phyloP scores from a whole-genome alignment of 1,140 invertebrate genomes.

The Frieseomelitta varia region DNA sequence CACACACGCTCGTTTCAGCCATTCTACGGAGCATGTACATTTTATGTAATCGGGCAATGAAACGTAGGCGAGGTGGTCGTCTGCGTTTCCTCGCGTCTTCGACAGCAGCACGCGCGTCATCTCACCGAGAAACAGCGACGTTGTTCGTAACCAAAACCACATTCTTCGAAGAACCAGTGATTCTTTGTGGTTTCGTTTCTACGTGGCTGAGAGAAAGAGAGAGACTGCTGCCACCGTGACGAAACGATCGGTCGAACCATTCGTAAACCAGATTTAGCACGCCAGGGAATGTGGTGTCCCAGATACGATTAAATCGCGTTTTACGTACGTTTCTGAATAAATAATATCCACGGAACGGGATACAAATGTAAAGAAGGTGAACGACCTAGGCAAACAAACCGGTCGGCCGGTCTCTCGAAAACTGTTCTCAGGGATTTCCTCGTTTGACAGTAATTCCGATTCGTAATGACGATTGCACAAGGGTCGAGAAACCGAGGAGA shows the following conservation, averaged over 20 bases:
- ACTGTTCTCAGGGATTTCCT: constrained; percentile 38
- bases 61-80: constrained; percentile 70
- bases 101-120: not conserved
- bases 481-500: constrained; percentile 21
- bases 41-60: constrained; percentile 70
- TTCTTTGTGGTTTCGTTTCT: not conserved
- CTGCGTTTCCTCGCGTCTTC: constrained; percentile 42
- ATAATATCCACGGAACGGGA: not conserved
- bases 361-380: constrained; percentile 27
- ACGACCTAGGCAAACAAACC: constrained; percentile 19
- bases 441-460: constrained; percentile 45
- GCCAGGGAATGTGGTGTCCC: not conserved
- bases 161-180: not conserved
- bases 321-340: constrained; percentile 5
- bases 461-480: constrained; percentile 50
- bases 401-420: not conserved
- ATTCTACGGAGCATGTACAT: constrained; percentile 27
- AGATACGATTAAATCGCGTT: constrained; percentile 4
- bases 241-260: not conserved
- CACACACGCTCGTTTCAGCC: constrained; percentile 48
- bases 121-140: not conserved
- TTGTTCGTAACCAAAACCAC: not conserved
- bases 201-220: too few relatives aligned
- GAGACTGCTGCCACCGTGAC: not conserved
- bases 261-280: not conserved